Evolutionary conservation across 2,113 vertebrate species (phyloP), one percentile per base, ranked within the genome.

Genomic region (Prochilodus magdalenae): DNA sequence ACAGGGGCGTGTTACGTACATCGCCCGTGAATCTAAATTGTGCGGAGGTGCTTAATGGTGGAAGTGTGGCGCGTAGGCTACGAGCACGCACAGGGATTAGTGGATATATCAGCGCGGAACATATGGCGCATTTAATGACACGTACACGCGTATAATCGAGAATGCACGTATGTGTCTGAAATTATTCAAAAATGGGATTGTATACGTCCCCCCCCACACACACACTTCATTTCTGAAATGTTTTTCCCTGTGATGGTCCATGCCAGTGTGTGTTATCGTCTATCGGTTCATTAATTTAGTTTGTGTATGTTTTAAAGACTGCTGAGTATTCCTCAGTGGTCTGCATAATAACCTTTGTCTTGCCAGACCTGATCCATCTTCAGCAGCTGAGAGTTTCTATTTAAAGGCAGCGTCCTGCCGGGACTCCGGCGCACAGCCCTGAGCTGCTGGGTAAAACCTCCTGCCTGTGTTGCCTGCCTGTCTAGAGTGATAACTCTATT

Each of bases 401-500:
- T 59, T 70, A 24, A 67, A 77, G 14, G 8, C 40, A 75, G 14
- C 20, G 40, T 77, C 62, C 63, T 82, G 27, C 57, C 47, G 63
- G 59, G 33, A 36, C 69, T 75, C 66, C 10, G 36, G 66, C 3
- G 20, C 59, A n/a, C 33, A 29, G 77, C 36, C 71, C 51, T 81
- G 75, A 63, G 75, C 62, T 12, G 27, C 83, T 88, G 75, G 86
- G 67, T 86, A 89, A 89, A 89, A 88, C 47, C 90, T 87, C 87
- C 86, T 75, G 79, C 85, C 82, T 89, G 89, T 86, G 85, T 85
- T 90, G 89, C 88, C 89, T 90, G 90, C 89, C 87, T 90, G 89
- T 91, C 90, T 90, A 71, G 69, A 87, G 87, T 88, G 90, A 92
- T 92, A 89, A 88, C 90, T 94, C 90, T 91, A 93, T 94, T 94